Base-by-base conservation (phyloP, 1,140 invertebrate genomes). In the Pachypsylla venusta region DNA sequence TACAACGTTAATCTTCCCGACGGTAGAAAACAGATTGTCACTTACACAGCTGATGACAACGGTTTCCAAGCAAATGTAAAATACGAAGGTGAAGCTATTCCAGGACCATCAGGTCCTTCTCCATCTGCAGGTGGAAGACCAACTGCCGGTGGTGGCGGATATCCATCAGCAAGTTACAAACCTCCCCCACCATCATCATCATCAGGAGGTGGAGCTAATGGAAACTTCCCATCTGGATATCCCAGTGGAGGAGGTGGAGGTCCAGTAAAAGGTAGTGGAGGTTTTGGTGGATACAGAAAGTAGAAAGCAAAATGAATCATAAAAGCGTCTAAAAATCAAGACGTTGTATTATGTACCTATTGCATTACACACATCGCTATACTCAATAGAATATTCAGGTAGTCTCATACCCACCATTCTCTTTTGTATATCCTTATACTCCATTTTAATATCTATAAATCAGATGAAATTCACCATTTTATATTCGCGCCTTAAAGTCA, bases 41-140 rank as follows among this genome's bases (percentile, higher is more conserved):
- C 80, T 1, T 87, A 87, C 69, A 83, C 79, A 24, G 84, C 84
- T 0, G 84, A 86, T 64, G 83, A 82, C 78, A 82, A 78, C 2
- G 84, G 84, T 10, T 87, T 82, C 71, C 82, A 85, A 66, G 84
- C 84, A 12, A 80, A 85, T 59, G 82, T 87, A 1, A 77, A 80
- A 59, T 87, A 86, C 64, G 82, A 84, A 65, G 83, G 82, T 2
- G 77, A 81, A 61, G 80, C 82, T 0, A 75, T 72, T 79, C 64
- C 81, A 78, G 1, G 79, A 81, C 62, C 72, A 71, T 14, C 72
- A 16, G 40, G 54, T 54, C 55, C 54, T 1, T 65, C 69, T 42
- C 25, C 64, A 63, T 53, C 65, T 3, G n/a, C 16, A 19, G 4
- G n/a, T n/a, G 42, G 42, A 5, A 19, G 42, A 5, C 42, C 42